Conservation (phyloP, 2,888 invertebrate species). For the Criorhina ranunculi region DNA sequence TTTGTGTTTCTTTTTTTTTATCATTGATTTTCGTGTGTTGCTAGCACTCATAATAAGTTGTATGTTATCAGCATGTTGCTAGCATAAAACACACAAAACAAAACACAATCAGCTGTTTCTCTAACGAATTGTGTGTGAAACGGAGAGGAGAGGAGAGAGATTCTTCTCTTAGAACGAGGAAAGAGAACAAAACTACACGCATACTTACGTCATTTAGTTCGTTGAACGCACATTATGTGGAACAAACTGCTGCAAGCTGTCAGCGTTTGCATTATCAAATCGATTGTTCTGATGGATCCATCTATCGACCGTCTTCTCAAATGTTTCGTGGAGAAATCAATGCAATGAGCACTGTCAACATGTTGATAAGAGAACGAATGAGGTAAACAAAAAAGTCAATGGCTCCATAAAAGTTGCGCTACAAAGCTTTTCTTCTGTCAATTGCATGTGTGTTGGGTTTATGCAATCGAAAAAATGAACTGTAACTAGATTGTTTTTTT, state of each 20-base stretch:
- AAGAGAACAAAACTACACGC: conserved; percentile 37
- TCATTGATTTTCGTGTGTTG: conserved; percentile 63
- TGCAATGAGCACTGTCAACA: conserved; percentile 24
- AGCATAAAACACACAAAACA: conserved; percentile 62
- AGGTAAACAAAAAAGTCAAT: conserved; percentile 46
- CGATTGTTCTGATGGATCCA: conserved; percentile 48
- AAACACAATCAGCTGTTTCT: conserved; percentile 71
- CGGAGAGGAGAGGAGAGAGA: conserved; percentile 78
- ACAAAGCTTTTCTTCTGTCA: conserved; percentile 48
- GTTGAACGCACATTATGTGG: too few relatives aligned
- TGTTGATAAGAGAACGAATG: conserved; percentile 46
- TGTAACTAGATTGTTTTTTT: conserved; percentile 61
- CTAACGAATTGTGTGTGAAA: conserved; percentile 73
- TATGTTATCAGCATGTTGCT: conserved; percentile 75
- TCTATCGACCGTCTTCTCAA: not conserved
- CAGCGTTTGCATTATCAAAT: conserved; percentile 59
- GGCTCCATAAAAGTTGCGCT: conserved; percentile 30
- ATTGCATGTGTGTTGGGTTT: conserved; percentile 40
- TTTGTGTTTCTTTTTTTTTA: conserved; percentile 14
- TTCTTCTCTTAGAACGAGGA: conserved; percentile 69
- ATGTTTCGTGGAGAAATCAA: conserved; percentile 5
- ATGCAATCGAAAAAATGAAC: conserved; percentile 62
- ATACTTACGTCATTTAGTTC: conserved; percentile 6
- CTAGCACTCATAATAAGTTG: conserved; percentile 51
- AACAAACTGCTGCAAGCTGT: conserved; percentile 3